Evolutionary conservation across 1,140 invertebrate genomes (phyloP).

Genomic region (Drosophila chauvacae): DNA sequence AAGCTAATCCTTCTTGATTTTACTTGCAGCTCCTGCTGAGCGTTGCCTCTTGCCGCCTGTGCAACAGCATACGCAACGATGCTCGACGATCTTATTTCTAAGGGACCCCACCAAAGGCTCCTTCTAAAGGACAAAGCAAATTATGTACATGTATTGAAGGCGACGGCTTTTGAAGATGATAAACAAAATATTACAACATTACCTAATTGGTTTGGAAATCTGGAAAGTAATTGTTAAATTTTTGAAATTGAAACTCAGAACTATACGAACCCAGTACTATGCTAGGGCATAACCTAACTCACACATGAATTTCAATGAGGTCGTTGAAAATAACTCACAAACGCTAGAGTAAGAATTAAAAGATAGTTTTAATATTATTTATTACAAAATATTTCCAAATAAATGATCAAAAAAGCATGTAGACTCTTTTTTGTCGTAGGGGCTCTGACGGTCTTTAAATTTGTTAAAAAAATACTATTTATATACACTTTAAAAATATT

Average conservation of each 20-base stretch:
- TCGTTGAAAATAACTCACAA: slow-evolving; percentile 17
- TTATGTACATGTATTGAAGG: not conserved
- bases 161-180: not conserved
- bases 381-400: slow-evolving; percentile 40
- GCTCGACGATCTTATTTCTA: slow-evolving; percentile 66
- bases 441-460: not conserved
- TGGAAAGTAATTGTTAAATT: slow-evolving; percentile 6
- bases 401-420: slow-evolving; percentile 5
- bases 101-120: not conserved
- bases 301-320: slow-evolving; percentile 14
- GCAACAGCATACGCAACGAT: slow-evolving; percentile 81
- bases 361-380: slow-evolving; percentile 42
- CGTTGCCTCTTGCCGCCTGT: slow-evolving; percentile 67
- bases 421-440: not conserved
- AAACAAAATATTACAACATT: slow-evolving; percentile 13
- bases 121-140: not conserved
- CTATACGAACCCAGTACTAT: slow-evolving; percentile 7
- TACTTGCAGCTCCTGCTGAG: slow-evolving; percentile 62
- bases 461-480: not conserved
- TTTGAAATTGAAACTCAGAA: slow-evolving; percentile 10
- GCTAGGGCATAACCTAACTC: slow-evolving; percentile 5
- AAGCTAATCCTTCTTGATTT: not conserved
- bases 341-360: slow-evolving; percentile 22
- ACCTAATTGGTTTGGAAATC: not conserved
- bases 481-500: too few relatives aligned